A percentile compares a stretch with the other conserved stretches of the same genome.
phyloP scores from a whole-genome alignment of 2,797 vertebrate genomes.

The Falco rusticolus region DNA sequence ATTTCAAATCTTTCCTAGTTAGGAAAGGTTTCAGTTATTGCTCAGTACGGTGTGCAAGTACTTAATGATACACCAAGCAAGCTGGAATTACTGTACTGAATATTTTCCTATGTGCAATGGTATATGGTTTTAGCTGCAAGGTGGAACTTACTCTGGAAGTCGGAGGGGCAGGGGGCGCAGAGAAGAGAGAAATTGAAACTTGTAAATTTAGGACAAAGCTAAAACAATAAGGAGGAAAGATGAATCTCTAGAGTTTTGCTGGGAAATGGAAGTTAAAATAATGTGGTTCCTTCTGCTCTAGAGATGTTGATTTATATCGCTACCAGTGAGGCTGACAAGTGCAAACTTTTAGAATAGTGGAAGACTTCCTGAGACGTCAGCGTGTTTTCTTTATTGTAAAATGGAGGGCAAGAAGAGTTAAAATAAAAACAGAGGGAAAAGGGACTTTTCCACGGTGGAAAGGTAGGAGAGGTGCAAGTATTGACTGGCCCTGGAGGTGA shows the following conservation, averaged over 20 bases:
- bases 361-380: conserved; percentile 17
- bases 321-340: conserved; percentile 2
- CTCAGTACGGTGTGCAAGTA: not conserved
- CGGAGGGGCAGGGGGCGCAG: not conserved
- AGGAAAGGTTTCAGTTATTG: not conserved
- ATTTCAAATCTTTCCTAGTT: not conserved
- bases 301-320: not conserved
- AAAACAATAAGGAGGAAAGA: conserved; percentile 34
- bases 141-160: not conserved
- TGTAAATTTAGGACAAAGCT: conserved; percentile 31
- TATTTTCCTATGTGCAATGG: not conserved
- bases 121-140: conserved; percentile 20
- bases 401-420: not conserved
- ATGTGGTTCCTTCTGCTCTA: not conserved
- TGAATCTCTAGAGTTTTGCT: conserved; percentile 23
- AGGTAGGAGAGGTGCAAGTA: not conserved
- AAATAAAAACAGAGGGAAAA: not conserved
- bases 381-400: conserved; percentile 13
- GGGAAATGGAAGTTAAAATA: conserved; percentile 61
- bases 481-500: accelerated
- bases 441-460: not conserved
- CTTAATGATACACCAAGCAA: not conserved
- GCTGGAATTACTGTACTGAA: not conserved
- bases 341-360: not conserved
- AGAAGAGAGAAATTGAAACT: conserved; percentile 15